phyloP scores from a whole-genome alignment of 2,113 vertebrate species.

The Psettodes erumei region DNA sequence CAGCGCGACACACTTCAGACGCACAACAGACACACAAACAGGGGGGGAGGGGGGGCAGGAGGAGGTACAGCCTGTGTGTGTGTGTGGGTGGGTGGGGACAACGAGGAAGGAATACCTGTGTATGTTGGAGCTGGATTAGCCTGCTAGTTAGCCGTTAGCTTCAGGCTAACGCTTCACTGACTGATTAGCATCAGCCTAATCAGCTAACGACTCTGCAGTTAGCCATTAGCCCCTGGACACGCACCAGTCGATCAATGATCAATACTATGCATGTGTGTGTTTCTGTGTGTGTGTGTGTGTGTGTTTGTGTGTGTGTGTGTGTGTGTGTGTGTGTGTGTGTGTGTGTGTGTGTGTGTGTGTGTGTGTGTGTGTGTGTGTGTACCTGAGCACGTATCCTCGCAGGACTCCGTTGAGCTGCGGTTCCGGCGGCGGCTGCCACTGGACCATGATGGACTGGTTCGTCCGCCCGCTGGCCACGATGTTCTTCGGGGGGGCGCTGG shows the following conservation, averaged over 20 bases:
- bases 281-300: constrained; percentile 10
- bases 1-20: constrained; percentile 38
- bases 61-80: too few relatives aligned
- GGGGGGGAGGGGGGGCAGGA: too few relatives aligned
- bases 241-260: too few relatives aligned
- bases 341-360: too few relatives aligned
- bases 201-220: not conserved
- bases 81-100: not conserved
- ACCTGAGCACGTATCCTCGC: constrained; percentile 93
- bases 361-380: constrained; percentile 8
- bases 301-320: too few relatives aligned
- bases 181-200: not conserved
- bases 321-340: constrained; percentile 12
- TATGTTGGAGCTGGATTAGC: too few relatives aligned
- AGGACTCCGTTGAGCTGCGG: constrained; percentile 94
- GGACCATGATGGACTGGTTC: constrained; percentile 98
- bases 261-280: too few relatives aligned
- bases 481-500: constrained; percentile 94
- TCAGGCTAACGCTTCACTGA: too few relatives aligned
- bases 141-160: too few relatives aligned
- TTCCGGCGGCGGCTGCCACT: constrained; percentile 97
- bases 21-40: constrained; percentile 25
- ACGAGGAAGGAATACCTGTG: not conserved
- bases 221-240: not conserved
- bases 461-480: constrained; percentile 96